phyloP scores from a whole-genome alignment of 2,113 vertebrate genomes.

The Chlorodrepanis virens region DNA sequence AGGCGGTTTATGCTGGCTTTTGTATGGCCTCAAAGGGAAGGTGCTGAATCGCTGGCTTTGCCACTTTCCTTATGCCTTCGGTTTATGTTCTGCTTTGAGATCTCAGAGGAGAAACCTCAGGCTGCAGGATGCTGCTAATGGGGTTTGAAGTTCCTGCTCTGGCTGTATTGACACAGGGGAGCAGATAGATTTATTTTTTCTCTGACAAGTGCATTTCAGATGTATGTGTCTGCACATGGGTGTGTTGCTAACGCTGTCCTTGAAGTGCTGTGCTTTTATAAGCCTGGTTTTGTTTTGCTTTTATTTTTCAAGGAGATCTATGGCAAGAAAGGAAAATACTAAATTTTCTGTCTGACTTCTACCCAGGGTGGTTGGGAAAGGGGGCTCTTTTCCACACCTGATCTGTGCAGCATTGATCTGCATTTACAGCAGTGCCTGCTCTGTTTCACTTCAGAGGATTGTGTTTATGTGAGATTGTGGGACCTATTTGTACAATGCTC shows the following conservation, averaged over 20 bases:
- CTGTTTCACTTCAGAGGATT: background rate
- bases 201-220: conserved; percentile 1
- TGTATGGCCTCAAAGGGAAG: background rate
- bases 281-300: background rate
- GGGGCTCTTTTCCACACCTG: background rate
- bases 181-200: conserved; percentile 19
- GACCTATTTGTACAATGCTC: background rate
- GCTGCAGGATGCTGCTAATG: conserved; percentile 54
- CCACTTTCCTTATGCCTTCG: background rate
- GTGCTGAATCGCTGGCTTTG: background rate
- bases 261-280: conserved; percentile 4
- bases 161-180: background rate
- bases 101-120: conserved; percentile 35
- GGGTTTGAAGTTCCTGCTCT: conserved; percentile 54
- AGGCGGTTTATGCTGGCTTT: accelerated
- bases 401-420: background rate
- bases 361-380: background rate
- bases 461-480: background rate
- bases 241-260: background rate
- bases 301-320: background rate
- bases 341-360: background rate
- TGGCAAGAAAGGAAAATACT: background rate
- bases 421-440: background rate
- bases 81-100: conserved; percentile 24
- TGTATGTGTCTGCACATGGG: background rate